phyloP scores from a whole-genome alignment of 2,797 vertebrate species.

The Melanotaenia boesemani region DNA sequence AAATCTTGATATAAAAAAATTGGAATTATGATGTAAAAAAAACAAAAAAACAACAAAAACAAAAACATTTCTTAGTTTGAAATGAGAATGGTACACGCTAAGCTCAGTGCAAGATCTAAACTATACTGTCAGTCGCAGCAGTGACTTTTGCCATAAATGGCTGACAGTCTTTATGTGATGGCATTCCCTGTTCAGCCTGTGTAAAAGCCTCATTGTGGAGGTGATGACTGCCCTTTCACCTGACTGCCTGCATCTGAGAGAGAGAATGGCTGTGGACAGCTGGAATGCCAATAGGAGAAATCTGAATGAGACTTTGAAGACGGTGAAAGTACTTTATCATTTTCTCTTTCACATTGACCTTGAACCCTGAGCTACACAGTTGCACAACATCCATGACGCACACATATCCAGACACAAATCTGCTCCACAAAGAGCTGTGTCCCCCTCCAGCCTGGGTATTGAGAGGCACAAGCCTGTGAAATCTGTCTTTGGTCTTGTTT shows the following conservation, averaged over 20 bases:
- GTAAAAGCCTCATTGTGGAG: constrained; percentile 83
- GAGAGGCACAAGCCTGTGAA: constrained; percentile 77
- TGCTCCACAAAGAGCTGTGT: constrained; percentile 56
- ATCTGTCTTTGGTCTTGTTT: constrained; percentile 76
- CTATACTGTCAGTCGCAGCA: constrained; percentile 1
- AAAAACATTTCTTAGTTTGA: neutral
- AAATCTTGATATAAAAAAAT: too few species aligned
- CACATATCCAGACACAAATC: constrained; percentile 53
- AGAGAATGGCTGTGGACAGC: constrained; percentile 73
- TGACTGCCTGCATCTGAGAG: constrained; percentile 69
- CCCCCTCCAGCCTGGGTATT: constrained; percentile 63
- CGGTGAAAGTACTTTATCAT: constrained; percentile 60
- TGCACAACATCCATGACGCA: constrained; percentile 32
- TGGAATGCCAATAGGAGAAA: constrained; percentile 76
- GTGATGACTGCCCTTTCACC: constrained; percentile 68
- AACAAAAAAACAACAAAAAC: too few species aligned
- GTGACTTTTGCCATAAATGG: constrained; percentile 7
- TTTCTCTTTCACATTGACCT: constrained; percentile 55
- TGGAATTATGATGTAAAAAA: too few species aligned
- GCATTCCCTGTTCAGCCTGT: constrained; percentile 48
- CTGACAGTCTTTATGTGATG: constrained; percentile 35
- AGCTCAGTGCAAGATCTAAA: neutral
- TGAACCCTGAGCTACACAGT: constrained; percentile 39
- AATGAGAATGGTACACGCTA: neutral
- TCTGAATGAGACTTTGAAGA: constrained; percentile 39